Conservation (phyloP, 2,797 vertebrate species). For the Ibycter americanus region DNA sequence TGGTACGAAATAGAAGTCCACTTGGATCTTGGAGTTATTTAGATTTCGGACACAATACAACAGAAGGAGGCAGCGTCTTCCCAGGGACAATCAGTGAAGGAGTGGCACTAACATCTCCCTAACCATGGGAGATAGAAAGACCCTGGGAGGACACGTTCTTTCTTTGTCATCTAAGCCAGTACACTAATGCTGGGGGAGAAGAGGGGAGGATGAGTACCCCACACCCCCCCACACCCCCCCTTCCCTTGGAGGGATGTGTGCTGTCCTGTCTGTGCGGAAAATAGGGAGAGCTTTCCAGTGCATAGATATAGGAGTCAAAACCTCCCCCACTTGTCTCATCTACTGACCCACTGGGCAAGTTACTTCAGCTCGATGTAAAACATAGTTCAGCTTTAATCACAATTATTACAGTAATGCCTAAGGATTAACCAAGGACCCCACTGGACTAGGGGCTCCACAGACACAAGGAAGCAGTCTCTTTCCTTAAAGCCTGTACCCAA, state of each 20-base stretch:
- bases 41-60: not conserved
- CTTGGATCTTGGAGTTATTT: not conserved
- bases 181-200: not conserved
- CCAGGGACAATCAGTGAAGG: not conserved
- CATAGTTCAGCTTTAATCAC: not conserved
- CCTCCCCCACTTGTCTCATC: fast-evolving
- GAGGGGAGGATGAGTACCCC: not conserved
- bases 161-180: not conserved
- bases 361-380: not conserved
- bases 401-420: not conserved
- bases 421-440: not conserved
- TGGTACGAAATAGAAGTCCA: not conserved
- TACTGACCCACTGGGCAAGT: not conserved
- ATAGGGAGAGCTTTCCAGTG: not conserved
- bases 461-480: not conserved
- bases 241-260: not conserved
- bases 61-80: not conserved
- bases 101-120: not conserved
- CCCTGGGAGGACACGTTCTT: not conserved
- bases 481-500: not conserved
- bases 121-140: not conserved
- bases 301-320: not conserved
- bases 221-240: fast-evolving
- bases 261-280: not conserved
- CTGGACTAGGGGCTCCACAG: not conserved